Evolutionary conservation across 2,888 invertebrate species (phyloP).

Genomic region (Metacarcinus magister): DNA sequence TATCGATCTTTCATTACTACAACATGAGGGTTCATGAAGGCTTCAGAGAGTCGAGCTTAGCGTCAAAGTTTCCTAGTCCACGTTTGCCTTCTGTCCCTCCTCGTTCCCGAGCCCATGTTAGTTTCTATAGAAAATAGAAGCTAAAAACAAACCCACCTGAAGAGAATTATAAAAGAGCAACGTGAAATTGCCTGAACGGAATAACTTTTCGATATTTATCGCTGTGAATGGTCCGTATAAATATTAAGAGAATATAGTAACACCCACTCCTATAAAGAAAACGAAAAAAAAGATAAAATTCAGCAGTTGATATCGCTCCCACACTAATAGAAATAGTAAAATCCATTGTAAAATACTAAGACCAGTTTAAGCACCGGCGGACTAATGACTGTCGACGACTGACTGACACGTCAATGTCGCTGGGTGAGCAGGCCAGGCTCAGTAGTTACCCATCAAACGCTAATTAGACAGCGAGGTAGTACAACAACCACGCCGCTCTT

Average conservation of each 20-base stretch:
- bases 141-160: neutral
- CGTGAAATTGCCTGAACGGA: neutral
- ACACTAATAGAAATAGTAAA: neutral
- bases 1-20: neutral
- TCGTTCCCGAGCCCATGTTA: neutral
- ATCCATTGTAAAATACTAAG: too few species aligned
- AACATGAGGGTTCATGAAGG: neutral
- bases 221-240: neutral
- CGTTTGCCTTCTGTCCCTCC: neutral
- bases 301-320: neutral
- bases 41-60: neutral
- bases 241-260: neutral
- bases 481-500: too few species aligned
- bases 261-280: neutral
- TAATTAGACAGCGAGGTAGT: too few species aligned
- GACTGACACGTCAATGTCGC: neutral
- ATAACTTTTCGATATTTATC: neutral
- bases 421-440: too few species aligned
- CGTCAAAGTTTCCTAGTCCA: neutral
- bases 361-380: too few species aligned
- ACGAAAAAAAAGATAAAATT: neutral
- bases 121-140: neutral
- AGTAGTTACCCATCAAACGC: too few species aligned
- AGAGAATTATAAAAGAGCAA: conserved; percentile 5
- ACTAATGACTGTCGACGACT: too few species aligned